Conservation (phyloP, 2,113 vertebrate species). For the rat (Rattus norvegicus) region GRCr8 NC_086023.1:84161501-84162000, state of each 20-base stretch:
- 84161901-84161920: neutral
- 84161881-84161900: neutral
- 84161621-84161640: neutral
- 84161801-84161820: neutral
- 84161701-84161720: neutral
- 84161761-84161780: neutral
- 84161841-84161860: neutral
- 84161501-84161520: too few species aligned
- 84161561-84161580: neutral
- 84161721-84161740: neutral
- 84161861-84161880: neutral
- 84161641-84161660: neutral
- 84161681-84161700: neutral
- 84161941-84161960: neutral
- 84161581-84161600: neutral
- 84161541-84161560: neutral
- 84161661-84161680: fast-evolving
- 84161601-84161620: too few species aligned
- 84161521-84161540: neutral
- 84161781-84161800: neutral
- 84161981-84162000: neutral
- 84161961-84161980: neutral
- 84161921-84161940: neutral
- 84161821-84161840: neutral
- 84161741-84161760: neutral